Base-by-base conservation (phyloP, 2,888 invertebrate species). In the Steromphala cineraria region DNA sequence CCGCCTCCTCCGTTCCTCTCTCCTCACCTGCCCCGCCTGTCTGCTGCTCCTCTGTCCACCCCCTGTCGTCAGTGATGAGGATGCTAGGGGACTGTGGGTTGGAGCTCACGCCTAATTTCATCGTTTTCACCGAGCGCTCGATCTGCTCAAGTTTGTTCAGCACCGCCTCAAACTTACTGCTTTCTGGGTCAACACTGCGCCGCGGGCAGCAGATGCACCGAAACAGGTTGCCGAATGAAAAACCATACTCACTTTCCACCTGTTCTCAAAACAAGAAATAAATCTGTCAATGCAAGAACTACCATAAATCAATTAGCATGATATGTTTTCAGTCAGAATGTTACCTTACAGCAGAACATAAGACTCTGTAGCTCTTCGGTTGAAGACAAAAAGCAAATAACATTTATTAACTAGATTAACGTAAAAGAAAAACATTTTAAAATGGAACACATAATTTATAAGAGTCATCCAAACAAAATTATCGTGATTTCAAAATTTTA, bases 161-260 rank as follows among this genome's bases (percentile, higher is more conserved):
- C 24, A 90, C 84, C 81, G 85, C 85, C 2, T 82, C 87, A 76
- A 89, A 88, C 71, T 85, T 86, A n/a, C 81, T 79, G 15, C n/a
- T 19, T 7, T 31, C 53, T 21, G 55, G 55, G 75, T 84, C 77
- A 17, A 46, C 79, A 17, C 71, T 40, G 3, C 81, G 78, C 5
- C 52, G 53, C 0, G 90, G 90, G 82, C 91, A 90, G 56, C 90
- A 90, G 17, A 90, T 74, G 80, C 91, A 91, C 8, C 83, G 83
- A 82, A 89, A 90, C 5, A 90, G 85, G 76, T 91, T 89, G 53
- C 90, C 90, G 74, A 90, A 90, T 17, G 89, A 88, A 56, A 89
- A 88, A 0, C 87, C 86, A 79, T 90, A 90, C 62, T 89, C 89
- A 53, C 90, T 90, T 31, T 87, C 88, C 31, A 84, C 84, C 10